These are phyloP conservation scores for Sporophila hypoxantha DNA, from an alignment of 2,113 vertebrate species.

Conservation along the genomic window DNA sequence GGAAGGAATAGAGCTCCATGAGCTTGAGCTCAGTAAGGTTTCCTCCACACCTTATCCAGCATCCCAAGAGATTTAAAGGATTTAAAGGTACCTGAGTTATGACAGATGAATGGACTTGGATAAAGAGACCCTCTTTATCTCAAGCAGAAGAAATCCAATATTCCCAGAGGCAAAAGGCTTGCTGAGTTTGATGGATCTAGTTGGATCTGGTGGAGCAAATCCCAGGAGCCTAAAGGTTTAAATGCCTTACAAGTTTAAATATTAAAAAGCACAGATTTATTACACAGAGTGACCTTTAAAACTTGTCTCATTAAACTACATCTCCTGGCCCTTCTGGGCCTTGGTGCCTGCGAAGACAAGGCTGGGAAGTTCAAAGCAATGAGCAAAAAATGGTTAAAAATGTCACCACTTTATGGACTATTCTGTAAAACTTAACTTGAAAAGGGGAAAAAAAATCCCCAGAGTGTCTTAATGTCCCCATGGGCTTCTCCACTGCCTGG, in stretches of 20 bases:
- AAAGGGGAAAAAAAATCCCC: background rate
- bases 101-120: constrained; percentile 18
- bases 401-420: constrained; percentile 21
- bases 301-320: constrained; percentile 64
- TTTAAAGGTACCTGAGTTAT: background rate
- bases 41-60: background rate
- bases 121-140: constrained; percentile 24
- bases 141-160: constrained; percentile 9
- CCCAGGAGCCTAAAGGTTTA: constrained; percentile 54
- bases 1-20: background rate
- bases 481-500: background rate
- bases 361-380: constrained; percentile 42
- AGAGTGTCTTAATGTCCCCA: background rate
- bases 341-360: background rate
- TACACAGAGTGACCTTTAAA: constrained; percentile 63
- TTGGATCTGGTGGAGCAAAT: constrained; percentile 44
- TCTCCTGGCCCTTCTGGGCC: constrained; percentile 60
- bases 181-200: constrained; percentile 35
- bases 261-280: constrained; percentile 60
- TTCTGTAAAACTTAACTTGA: background rate
- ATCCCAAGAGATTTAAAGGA: background rate
- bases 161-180: background rate
- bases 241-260: constrained; percentile 62
- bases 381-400: constrained; percentile 60
- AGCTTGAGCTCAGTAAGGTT: background rate